phyloP scores from a whole-genome alignment of 2,797 vertebrate species.

The Liasis olivaceus region DNA sequence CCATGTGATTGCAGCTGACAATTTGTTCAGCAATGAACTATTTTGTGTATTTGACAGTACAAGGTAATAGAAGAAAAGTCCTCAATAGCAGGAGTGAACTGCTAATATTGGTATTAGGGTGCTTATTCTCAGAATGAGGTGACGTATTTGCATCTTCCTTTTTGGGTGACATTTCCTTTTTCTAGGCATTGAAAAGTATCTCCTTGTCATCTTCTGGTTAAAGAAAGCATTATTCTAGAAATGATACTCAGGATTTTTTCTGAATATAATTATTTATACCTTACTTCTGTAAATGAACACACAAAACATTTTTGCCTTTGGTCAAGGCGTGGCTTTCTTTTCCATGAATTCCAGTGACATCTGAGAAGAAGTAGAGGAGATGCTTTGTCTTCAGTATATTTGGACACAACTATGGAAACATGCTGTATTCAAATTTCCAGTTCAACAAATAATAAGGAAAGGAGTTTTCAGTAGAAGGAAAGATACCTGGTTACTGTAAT shows the following conservation, averaged over 20 bases:
- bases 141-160: neutral
- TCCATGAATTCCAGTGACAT: neutral
- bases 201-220: neutral
- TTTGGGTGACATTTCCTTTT: neutral
- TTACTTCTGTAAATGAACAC: neutral
- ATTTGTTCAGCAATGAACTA: neutral
- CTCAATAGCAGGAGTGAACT: neutral
- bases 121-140: neutral
- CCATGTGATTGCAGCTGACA: neutral
- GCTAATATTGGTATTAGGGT: neutral
- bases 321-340: neutral
- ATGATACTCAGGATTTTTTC: neutral
- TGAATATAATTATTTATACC: neutral
- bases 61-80: neutral
- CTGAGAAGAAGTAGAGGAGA: neutral
- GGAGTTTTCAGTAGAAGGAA: neutral
- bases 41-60: neutral
- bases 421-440: neutral
- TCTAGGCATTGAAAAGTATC: neutral
- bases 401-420: neutral
- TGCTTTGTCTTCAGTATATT: neutral
- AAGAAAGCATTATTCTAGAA: neutral
- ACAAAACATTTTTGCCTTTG: neutral
- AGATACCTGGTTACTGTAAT: neutral
- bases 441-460: neutral